phyloP scores from a whole-genome alignment of 2,888 invertebrate species.

The Cantharis rufa region DNA sequence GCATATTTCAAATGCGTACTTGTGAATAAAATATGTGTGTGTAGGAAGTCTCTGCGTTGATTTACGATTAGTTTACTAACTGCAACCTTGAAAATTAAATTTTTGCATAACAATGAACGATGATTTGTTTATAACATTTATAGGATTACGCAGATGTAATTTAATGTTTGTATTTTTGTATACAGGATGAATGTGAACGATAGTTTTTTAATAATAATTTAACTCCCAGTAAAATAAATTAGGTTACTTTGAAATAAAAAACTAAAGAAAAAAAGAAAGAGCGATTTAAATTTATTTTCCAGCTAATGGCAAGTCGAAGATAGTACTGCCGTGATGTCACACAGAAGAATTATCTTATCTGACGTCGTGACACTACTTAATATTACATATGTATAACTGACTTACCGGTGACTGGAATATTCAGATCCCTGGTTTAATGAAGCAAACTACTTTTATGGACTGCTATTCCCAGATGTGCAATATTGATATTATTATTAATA shows the following conservation, averaged over 20 bases:
- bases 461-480: too few species aligned
- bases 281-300: too few species aligned
- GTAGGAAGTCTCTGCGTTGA: neutral
- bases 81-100: neutral
- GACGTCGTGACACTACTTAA: too few species aligned
- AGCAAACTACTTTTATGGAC: too few species aligned
- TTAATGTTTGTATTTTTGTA: neutral
- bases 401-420: too few species aligned
- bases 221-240: neutral
- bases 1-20: neutral
- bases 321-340: too few species aligned
- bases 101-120: neutral
- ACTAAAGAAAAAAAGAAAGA: too few species aligned
- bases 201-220: neutral
- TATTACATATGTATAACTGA: too few species aligned
- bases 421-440: too few species aligned
- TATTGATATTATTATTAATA: too few species aligned
- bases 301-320: too few species aligned
- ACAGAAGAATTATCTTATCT: too few species aligned
- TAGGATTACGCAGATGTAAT: neutral
- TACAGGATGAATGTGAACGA: neutral
- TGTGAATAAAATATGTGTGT: neutral
- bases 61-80: neutral
- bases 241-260: neutral
- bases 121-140: neutral